Evolutionary conservation across 2,888 invertebrate species (phyloP).

Genomic region (Falcaria lacertinaria): DNA sequence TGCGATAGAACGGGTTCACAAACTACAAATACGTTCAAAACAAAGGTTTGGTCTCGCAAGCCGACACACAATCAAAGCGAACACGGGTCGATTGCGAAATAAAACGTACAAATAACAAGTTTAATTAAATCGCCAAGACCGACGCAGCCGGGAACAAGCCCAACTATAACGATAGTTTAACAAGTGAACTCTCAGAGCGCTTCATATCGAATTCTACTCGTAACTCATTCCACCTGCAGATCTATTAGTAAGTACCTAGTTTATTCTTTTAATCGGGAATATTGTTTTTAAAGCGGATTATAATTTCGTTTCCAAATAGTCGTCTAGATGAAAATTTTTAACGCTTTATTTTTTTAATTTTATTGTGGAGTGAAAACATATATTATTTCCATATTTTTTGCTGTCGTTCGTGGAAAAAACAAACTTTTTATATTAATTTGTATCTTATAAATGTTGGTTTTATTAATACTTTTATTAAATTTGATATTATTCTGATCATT

Average conservation of each 20-base stretch:
- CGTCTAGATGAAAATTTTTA: not conserved
- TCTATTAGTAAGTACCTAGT: constrained; percentile 34
- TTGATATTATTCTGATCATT: too few relatives aligned
- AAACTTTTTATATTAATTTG: too few relatives aligned
- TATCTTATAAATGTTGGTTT: too few relatives aligned
- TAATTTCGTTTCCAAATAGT: constrained; percentile 26
- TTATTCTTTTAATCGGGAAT: constrained; percentile 48
- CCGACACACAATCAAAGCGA: constrained; percentile 67
- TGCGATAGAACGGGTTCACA: constrained; percentile 22
- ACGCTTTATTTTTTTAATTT: not conserved
- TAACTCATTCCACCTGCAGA: constrained; percentile 25
- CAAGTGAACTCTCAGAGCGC: constrained; percentile 67
- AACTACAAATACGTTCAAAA: constrained; percentile 35
- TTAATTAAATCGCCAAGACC: constrained; percentile 77
- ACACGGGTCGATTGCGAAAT: constrained; percentile 65
- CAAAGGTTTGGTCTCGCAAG: constrained; percentile 45
- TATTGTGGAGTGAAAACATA: not conserved
- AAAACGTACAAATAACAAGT: constrained; percentile 77
- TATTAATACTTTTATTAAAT: too few relatives aligned
- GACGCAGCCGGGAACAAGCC: constrained; percentile 55
- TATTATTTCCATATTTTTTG: too few relatives aligned
- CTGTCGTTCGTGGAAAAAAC: too few relatives aligned
- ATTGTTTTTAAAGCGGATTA: constrained; percentile 38
- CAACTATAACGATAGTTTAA: constrained; percentile 71
- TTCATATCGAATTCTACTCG: constrained; percentile 59